These are phyloP conservation scores for Trachymyrmex cornetzi DNA, from an alignment of 1,140 invertebrate genomes.

Conservation along the genomic window DNA sequence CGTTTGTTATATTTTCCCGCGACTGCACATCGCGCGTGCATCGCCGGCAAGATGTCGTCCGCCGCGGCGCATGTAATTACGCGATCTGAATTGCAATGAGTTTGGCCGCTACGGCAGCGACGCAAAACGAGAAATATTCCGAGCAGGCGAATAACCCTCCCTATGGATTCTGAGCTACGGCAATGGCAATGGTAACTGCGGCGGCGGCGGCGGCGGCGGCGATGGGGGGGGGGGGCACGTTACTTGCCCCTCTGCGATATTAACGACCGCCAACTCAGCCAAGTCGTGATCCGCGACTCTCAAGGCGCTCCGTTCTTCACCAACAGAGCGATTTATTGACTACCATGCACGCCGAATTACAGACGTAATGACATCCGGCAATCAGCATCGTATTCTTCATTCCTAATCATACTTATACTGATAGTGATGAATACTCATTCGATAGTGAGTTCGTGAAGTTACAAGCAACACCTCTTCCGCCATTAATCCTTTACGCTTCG, in stretches of 20 bases:
- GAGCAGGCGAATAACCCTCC: constrained; percentile 31
- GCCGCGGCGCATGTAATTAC: constrained; percentile 60
- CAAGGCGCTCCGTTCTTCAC: background rate
- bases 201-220: background rate
- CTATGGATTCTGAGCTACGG: constrained; percentile 30
- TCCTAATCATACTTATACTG: background rate
- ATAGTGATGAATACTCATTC: background rate
- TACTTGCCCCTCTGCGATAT: constrained; percentile 14
- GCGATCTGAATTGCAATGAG: constrained; percentile 65
- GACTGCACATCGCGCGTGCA: constrained; percentile 55
- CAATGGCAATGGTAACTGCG: background rate
- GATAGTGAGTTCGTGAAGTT: background rate
- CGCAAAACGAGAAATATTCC: constrained; percentile 62
- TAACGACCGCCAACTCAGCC: constrained; percentile 36
- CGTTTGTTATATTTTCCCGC: constrained; percentile 58
- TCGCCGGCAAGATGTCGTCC: constrained; percentile 55
- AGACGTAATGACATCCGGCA: background rate
- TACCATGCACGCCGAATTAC: background rate
- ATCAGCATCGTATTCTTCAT: constrained; percentile 11
- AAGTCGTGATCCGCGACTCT: constrained; percentile 20
- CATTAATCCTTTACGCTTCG: constrained; percentile 40
- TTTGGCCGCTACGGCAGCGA: constrained; percentile 27
- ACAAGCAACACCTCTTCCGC: background rate
- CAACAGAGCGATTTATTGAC: constrained; percentile 25
- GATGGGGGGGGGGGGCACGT: background rate